Evolutionary conservation across 2,113 vertebrate genomes (phyloP).

Genomic region (Rattus rattus): DNA sequence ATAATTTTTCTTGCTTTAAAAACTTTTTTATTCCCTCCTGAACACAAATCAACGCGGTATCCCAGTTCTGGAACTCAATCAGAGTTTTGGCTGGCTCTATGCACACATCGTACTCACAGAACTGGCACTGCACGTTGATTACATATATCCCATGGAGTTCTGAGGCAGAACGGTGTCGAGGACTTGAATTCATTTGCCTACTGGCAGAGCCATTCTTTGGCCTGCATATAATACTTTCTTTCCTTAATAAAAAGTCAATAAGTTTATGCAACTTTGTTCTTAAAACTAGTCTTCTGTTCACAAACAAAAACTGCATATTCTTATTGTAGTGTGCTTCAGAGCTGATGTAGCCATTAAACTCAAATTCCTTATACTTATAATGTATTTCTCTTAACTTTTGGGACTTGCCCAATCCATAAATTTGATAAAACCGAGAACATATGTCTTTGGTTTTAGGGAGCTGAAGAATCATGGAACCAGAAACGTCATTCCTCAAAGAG

Average conservation of each 20-base stretch:
- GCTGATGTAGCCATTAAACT: conserved; percentile 92
- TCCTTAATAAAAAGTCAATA: conserved; percentile 92
- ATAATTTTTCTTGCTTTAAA: conserved; percentile 91
- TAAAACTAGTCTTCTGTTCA: conserved; percentile 93
- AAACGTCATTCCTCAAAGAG: conserved; percentile 93
- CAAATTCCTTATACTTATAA: conserved; percentile 88
- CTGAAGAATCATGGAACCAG: conserved; percentile 93
- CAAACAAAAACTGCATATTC: conserved; percentile 94
- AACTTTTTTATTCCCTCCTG: conserved; percentile 94
- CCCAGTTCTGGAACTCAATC: conserved; percentile 97
- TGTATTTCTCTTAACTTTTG: conserved; percentile 92
- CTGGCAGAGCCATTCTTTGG: conserved; percentile 82
- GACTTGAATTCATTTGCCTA: conserved; percentile 83
- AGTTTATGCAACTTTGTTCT: conserved; percentile 96
- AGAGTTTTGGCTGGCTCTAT: conserved; percentile 96
- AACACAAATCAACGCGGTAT: conserved; percentile 89
- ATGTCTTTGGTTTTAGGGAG: conserved; percentile 92
- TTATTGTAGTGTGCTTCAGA: conserved; percentile 96
- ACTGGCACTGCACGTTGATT: conserved; percentile 92
- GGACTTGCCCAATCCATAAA: conserved; percentile 90
- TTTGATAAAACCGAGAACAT: conserved; percentile 95
- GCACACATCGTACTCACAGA: conserved; percentile 94
- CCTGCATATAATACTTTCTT: conserved; percentile 88
- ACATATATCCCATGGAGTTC: conserved; percentile 93
- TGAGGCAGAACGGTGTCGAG: conserved; percentile 86